phyloP scores from a whole-genome alignment of 2,888 invertebrate genomes.

The Heliconius aoede region DNA sequence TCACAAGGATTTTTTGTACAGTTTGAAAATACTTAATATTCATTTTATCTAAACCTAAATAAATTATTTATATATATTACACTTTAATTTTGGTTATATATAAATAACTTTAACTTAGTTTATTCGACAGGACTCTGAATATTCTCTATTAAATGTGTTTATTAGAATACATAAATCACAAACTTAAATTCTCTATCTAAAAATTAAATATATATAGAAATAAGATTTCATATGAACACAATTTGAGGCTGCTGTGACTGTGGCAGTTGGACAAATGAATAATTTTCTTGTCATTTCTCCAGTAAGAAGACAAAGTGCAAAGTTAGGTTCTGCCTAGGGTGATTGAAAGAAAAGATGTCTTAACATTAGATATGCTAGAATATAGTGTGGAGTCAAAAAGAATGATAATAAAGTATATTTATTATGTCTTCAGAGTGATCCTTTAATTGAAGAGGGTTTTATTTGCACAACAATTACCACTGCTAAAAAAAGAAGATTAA shows the following conservation, averaged over 20 bases:
- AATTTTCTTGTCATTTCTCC: not conserved
- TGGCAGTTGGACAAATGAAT: not conserved
- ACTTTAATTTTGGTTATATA: no score
- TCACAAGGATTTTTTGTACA: not conserved
- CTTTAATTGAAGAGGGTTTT: constrained; percentile 28
- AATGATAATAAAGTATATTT: constrained; percentile 1
- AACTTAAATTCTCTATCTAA: not conserved
- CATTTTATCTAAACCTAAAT: no score
- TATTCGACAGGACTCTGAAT: no score
- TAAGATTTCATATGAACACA: not conserved
- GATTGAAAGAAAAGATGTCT: no score
- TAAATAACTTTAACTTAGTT: no score
- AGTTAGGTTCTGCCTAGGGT: not conserved
- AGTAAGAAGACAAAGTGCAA: not conserved
- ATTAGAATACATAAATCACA: not conserved
- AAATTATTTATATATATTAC: no score
- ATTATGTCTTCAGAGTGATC: constrained; percentile 32
- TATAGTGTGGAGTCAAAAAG: not conserved
- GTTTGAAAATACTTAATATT: no score
- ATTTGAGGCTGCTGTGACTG: not conserved
- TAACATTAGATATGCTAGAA: no score
- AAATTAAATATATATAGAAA: not conserved
- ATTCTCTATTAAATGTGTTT: not conserved
- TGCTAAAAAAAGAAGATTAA: constrained; percentile 61
- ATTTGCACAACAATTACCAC: constrained; percentile 45